Percentiles rank a stretch among this genome's conserved stretches.
Evolutionary conservation across 1,140 invertebrate genomes (phyloP).

Genomic region (Araneus ventricosus): DNA sequence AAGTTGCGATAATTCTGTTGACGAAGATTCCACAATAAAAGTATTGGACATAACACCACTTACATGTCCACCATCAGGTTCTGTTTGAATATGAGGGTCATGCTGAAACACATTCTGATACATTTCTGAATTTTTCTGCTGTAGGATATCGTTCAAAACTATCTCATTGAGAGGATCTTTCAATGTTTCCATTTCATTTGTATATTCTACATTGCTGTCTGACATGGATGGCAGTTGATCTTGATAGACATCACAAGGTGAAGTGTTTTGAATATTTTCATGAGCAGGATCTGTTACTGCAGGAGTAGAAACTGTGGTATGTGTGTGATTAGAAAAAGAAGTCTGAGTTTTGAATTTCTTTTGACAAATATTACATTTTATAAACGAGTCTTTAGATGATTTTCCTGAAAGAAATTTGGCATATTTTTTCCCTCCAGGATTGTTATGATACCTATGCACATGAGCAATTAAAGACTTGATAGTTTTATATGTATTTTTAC

Average conservation of each 20-base stretch:
- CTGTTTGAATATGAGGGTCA: not conserved
- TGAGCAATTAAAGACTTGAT: constrained; percentile 80
- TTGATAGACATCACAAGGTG: not conserved
- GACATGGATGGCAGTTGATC: not conserved
- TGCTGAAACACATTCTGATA: constrained; percentile 20
- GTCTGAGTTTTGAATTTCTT: constrained; percentile 24
- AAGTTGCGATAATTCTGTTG: not conserved
- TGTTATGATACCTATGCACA: constrained; percentile 79
- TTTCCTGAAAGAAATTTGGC: constrained; percentile 77
- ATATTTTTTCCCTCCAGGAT: constrained; percentile 78
- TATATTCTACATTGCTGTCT: not conserved
- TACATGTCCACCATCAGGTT: too few species aligned
- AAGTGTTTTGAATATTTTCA: not conserved
- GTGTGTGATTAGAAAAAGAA: constrained; percentile 26
- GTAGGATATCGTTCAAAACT: constrained; percentile 26
- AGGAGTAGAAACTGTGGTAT: not conserved
- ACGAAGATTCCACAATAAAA: not conserved
- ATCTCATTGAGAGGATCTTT: constrained; percentile 52
- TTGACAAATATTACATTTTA: constrained; percentile 48
- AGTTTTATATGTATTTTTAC: constrained; percentile 80
- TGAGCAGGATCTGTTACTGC: not conserved
- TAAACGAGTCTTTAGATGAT: not conserved
- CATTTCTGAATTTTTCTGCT: constrained; percentile 22
- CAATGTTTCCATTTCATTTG: not conserved
- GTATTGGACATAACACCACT: not conserved